Evolutionary conservation across 2,888 invertebrate species (phyloP).

Genomic region (Melieria crassipennis): DNA sequence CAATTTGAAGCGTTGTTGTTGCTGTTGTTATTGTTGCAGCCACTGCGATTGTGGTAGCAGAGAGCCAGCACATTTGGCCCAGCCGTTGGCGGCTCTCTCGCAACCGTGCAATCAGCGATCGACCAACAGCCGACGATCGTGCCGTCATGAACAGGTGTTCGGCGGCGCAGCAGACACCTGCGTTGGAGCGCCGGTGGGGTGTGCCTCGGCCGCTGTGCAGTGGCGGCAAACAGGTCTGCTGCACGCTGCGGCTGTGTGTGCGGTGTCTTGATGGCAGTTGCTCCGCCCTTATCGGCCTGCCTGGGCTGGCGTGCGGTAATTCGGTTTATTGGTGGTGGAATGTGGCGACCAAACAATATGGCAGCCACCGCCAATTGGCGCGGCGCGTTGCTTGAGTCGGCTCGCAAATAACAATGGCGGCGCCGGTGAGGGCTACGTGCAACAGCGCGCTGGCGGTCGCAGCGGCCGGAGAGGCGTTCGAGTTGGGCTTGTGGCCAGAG

Average conservation of each 20-base stretch:
- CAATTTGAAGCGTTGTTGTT: background rate
- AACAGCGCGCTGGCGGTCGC: background rate
- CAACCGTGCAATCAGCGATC: background rate
- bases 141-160: background rate
- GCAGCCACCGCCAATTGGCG: conserved; percentile 46
- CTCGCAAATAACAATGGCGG: conserved; percentile 42
- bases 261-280: background rate
- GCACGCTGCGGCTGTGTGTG: background rate
- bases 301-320: no score
- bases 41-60: no score
- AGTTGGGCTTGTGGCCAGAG: background rate
- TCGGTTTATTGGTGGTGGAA: background rate
- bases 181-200: no score
- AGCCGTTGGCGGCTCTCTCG: background rate
- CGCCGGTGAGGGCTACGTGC: background rate
- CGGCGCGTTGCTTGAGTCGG: conserved; percentile 10
- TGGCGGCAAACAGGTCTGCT: conserved; percentile 24
- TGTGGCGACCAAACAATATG: conserved; percentile 41
- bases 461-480: background rate
- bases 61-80: no score
- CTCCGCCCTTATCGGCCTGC: no score
- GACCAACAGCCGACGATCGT: conserved; percentile 9
- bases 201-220: no score
- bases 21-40: no score
- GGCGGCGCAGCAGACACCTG: no score